These are phyloP conservation scores for Varanus komodoensis DNA, from an alignment of 2,113 vertebrate species.

Conservation along the genomic window DNA sequence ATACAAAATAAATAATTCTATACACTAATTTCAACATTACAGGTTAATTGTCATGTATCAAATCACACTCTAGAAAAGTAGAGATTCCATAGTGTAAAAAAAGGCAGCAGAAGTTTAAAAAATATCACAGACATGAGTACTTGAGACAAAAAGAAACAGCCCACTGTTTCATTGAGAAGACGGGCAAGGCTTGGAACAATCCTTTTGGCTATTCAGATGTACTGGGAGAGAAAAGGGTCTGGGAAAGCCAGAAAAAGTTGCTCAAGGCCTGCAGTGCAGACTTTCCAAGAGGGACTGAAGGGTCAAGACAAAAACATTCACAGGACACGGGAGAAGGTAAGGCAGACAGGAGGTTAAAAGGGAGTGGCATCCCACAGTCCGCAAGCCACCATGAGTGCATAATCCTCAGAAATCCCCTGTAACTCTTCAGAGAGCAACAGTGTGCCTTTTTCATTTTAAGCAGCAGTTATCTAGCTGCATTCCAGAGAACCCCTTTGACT, in stretches of 20 bases:
- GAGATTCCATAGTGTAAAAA: slow-evolving; percentile 23
- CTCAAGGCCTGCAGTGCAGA: not conserved
- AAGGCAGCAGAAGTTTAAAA: not conserved
- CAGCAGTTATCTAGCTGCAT: not conserved
- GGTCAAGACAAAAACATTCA: not conserved
- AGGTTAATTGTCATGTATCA: slow-evolving; percentile 32
- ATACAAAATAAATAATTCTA: slow-evolving; percentile 76
- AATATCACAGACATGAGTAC: slow-evolving; percentile 26
- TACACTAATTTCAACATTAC: slow-evolving; percentile 54
- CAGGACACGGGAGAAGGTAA: not conserved
- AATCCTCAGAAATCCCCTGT: not conserved
- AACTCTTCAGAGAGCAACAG: not conserved
- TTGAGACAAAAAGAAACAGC: not conserved
- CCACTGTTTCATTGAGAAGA: not conserved
- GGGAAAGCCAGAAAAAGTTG: too few relatives aligned
- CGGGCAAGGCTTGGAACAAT: not conserved
- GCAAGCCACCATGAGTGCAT: not conserved
- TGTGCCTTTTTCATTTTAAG: not conserved
- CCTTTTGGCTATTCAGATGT: not conserved
- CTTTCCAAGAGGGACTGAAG: not conserved
- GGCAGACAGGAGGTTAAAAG: not conserved
- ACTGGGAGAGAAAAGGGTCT: not conserved
- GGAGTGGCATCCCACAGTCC: not conserved
- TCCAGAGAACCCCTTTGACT: not conserved
- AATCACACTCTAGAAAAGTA: slow-evolving; percentile 17